Evolutionary conservation across 2,888 invertebrate species (phyloP).

Genomic region (Scaptomyza cyrtandrae): DNA sequence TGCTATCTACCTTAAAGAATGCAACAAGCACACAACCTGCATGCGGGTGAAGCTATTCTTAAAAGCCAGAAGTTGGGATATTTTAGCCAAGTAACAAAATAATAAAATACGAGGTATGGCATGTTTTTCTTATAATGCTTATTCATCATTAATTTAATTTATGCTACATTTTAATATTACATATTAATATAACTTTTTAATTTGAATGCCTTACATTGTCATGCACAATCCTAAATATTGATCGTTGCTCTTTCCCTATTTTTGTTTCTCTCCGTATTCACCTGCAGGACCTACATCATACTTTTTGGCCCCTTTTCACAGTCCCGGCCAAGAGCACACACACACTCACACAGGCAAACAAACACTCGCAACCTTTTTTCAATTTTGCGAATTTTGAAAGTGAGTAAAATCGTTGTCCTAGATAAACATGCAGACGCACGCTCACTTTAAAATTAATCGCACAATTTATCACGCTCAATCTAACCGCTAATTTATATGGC

Average conservation of each 20-base stretch:
- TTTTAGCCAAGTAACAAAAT: too few species aligned
- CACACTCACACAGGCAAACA: neutral
- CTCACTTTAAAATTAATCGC: conserved; percentile 70
- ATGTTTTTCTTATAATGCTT: too few species aligned
- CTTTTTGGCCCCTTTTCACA: conserved; percentile 29
- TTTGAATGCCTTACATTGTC: neutral
- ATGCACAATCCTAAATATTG: neutral
- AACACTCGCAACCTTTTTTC: conserved; percentile 8
- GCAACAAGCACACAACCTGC: neutral
- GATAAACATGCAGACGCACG: conserved; percentile 58
- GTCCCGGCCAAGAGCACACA: neutral
- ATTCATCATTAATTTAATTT: too few species aligned
- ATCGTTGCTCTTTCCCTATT: neutral
- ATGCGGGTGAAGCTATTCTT: neutral
- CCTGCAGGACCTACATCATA: conserved; percentile 29
- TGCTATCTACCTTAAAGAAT: conserved; percentile 15
- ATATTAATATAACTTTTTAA: too few species aligned
- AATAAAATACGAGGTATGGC: too few species aligned
- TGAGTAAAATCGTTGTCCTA: conserved; percentile 43
- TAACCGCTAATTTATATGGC: conserved; percentile 77
- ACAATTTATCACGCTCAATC: conserved; percentile 74
- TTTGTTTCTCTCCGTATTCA: neutral
- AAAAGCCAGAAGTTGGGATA: too few species aligned
- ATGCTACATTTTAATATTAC: too few species aligned
- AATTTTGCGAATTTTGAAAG: conserved; percentile 34